Conservation (phyloP, 2,888 invertebrate species). For the Automeris io region DNA sequence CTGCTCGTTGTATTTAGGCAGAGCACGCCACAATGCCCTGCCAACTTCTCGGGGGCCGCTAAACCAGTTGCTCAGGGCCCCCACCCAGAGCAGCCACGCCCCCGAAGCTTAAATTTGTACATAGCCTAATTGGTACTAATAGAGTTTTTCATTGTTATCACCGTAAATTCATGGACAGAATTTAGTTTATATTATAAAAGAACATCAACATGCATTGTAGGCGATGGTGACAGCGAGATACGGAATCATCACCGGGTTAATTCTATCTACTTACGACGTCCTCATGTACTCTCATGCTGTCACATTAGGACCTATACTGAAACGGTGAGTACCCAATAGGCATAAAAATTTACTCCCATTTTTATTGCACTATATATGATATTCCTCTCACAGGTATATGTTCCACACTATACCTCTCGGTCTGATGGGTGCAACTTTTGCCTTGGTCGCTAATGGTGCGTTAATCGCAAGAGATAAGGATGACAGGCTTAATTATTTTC, state of each 20-base stretch:
- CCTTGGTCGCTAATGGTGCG: slow-evolving; percentile 39
- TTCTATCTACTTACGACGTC: slow-evolving; percentile 42
- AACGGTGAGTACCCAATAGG: slow-evolving; percentile 25
- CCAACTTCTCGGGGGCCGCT: too few relatives aligned
- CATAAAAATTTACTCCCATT: background rate
- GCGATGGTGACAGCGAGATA: slow-evolving; percentile 42
- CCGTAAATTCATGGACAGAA: too few relatives aligned
- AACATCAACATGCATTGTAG: slow-evolving; percentile 21
- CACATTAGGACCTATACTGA: slow-evolving; percentile 31
- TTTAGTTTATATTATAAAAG: too few relatives aligned
- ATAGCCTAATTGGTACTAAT: too few relatives aligned
- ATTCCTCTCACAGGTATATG: slow-evolving; percentile 35
- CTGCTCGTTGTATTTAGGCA: too few relatives aligned
- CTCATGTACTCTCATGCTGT: slow-evolving; percentile 51
- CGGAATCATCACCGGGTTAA: slow-evolving; percentile 39
- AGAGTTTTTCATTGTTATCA: too few relatives aligned
- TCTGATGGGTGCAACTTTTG: slow-evolving; percentile 59
- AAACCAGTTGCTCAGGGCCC: too few relatives aligned
- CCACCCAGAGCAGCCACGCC: too few relatives aligned
- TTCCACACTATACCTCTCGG: slow-evolving; percentile 45
- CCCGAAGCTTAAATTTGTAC: too few relatives aligned
- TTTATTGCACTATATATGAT: background rate
- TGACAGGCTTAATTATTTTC: slow-evolving; percentile 51
- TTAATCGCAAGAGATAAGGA: slow-evolving; percentile 32
- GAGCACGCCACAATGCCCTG: too few relatives aligned